phyloP scores from a whole-genome alignment of 1,140 invertebrate genomes.

The Drosophila santomea region DNA sequence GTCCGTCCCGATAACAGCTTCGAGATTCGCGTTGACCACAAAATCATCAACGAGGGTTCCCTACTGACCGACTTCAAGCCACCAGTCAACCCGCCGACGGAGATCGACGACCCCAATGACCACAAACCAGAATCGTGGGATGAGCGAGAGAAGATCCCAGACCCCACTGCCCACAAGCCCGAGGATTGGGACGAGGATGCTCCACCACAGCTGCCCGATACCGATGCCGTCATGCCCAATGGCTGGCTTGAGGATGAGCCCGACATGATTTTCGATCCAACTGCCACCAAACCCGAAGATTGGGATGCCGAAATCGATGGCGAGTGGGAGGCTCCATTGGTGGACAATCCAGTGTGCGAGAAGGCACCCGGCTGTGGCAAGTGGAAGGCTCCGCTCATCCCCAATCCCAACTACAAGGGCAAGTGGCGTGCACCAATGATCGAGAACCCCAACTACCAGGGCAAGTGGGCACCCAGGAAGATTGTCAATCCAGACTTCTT shows the following conservation, averaged over 20 bases:
- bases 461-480: conserved; percentile 95
- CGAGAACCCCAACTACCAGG: conserved; percentile 97
- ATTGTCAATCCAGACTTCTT: conserved; percentile 97
- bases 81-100: conserved; percentile 96
- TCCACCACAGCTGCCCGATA: conserved; percentile 95
- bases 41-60: conserved; percentile 93
- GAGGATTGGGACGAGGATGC: conserved; percentile 98
- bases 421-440: conserved; percentile 96
- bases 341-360: conserved; percentile 95
- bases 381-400: conserved; percentile 94
- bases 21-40: conserved; percentile 89
- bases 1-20: conserved; percentile 95
- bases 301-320: conserved; percentile 99
- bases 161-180: conserved; percentile 94
- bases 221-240: conserved; percentile 93
- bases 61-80: conserved; percentile 96
- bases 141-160: conserved; percentile 97
- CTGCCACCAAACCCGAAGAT: conserved; percentile 94
- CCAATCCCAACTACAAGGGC: conserved; percentile 96
- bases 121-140: conserved; percentile 97
- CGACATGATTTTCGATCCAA: conserved; percentile 94
- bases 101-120: conserved; percentile 98
- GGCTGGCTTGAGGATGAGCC: conserved; percentile 98
- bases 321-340: conserved; percentile 97
- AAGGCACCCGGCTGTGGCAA: conserved; percentile 95